Base-by-base conservation (phyloP, 1,140 invertebrate species). In the Paracyclopina nana region DNA sequence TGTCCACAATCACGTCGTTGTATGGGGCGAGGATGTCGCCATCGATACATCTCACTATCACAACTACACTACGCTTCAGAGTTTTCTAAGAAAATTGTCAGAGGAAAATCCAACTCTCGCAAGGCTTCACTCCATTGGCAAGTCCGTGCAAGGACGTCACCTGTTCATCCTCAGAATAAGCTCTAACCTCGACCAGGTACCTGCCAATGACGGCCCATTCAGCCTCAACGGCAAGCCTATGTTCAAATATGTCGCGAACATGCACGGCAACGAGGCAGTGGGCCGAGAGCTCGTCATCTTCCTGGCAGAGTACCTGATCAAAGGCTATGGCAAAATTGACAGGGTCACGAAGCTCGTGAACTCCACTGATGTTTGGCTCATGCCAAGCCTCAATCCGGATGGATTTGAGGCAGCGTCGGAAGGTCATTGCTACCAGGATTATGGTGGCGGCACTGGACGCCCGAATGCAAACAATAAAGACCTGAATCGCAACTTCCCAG, bases 191-290 rank as follows among this genome's bases (percentile, higher is more conserved):
- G 34, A 38, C 34, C 14, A 38, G 8, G 5, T 3, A 20, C 34
- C 34, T n/a, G 34, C 34, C 5, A 38, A 38, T n/a, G 3, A 38
- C n/a, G 14, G n/a, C 5, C 3, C 14, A 20, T 38, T 38, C 45
- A 2, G 76, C 53, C 58, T 64, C 40, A 24, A 78, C 28, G 61
- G 77, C 46, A 72, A 77, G 54, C 90, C 90, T 0, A 82, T 90
- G 71, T 80, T 97, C 49, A 97, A 97, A 65, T 90, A 85, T 67
- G 81, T 98, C 24, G 91, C 79, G 1, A 97, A 96, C 62, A 97
- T 98, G 85, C 94, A 98, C 62, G 94, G 94, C 0, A 91, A 98
- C 65, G 92, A 98, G 68, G 75, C 82, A 4, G 72, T 95, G 14
- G 88, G 92, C 0, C 68, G 88, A 46, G 77, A 95, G 62, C 60